Percentiles rank a stretch among this genome's conserved stretches.
These are phyloP conservation scores for Loxodonta africana DNA, from an alignment of 2,113 vertebrate species.

Conservation along the genomic window DNA sequence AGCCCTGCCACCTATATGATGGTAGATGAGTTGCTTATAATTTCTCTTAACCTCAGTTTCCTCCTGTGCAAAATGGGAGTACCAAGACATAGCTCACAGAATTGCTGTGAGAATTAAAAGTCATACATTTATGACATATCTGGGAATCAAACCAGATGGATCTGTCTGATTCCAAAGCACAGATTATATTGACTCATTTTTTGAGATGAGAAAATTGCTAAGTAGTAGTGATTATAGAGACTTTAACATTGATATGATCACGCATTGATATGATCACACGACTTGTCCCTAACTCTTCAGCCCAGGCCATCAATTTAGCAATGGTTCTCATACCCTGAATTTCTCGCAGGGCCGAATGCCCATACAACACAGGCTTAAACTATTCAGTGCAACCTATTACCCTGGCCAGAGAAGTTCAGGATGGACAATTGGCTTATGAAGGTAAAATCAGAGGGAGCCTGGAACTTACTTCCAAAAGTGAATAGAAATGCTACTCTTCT, in stretches of 20 bases:
- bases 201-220: conserved; percentile 29
- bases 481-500: background rate
- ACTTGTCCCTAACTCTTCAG: conserved; percentile 53
- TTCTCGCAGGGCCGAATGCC: conserved; percentile 21
- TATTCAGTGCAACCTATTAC: background rate
- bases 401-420: background rate
- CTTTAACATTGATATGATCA: background rate
- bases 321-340: conserved; percentile 15
- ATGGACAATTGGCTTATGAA: background rate
- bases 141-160: background rate
- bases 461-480: background rate
- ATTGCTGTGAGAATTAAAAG: background rate
- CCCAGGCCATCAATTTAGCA: background rate
- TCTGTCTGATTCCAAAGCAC: background rate
- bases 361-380: background rate
- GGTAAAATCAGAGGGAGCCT: background rate
- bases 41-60: background rate
- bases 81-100: background rate
- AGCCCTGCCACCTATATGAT: background rate
- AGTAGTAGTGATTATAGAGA: conserved; percentile 19
- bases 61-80: background rate
- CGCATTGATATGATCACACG: background rate
- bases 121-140: background rate
- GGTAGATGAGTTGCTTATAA: background rate
- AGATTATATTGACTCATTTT: conserved; percentile 11